phyloP scores from a whole-genome alignment of 2,888 invertebrate species.

The Geotrupes spiniger region DNA sequence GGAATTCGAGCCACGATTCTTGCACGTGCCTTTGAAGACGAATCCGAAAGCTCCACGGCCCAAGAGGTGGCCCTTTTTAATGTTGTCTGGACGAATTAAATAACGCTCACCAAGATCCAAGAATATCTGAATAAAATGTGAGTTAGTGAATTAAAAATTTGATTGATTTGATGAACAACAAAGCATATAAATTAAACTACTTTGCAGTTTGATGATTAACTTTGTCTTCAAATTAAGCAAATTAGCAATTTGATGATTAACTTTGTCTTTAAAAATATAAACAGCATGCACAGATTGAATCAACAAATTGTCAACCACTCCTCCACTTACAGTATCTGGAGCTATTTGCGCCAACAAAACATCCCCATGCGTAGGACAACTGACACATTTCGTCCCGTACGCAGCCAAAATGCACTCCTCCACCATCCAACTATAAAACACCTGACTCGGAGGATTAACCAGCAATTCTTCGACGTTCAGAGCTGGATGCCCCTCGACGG shows the following conservation, averaged over 20 bases:
- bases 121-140: constrained; percentile 63
- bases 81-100: constrained; percentile 77
- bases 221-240: not conserved
- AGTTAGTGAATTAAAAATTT: too few relatives aligned
- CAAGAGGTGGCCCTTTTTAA: constrained; percentile 71
- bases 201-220: not conserved
- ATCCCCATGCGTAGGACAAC: constrained; percentile 79
- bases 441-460: constrained; percentile 30
- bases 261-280: too few relatives aligned
- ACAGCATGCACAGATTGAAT: too few relatives aligned
- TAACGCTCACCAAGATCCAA: constrained; percentile 81
- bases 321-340: constrained; percentile 75
- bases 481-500: constrained; percentile 72
- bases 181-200: not conserved
- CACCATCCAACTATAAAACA: constrained; percentile 81
- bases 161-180: constrained; percentile 3
- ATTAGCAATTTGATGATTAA: not conserved
- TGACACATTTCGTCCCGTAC: constrained; percentile 66
- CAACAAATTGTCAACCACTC: not conserved
- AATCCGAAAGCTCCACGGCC: constrained; percentile 99
- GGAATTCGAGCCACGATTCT: constrained; percentile 56
- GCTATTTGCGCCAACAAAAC: constrained; percentile 77
- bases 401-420: constrained; percentile 94
- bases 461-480: constrained; percentile 44
- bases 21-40: constrained; percentile 81